phyloP scores from a whole-genome alignment of 1,140 invertebrate species.

The Pteromalus puparum region DNA sequence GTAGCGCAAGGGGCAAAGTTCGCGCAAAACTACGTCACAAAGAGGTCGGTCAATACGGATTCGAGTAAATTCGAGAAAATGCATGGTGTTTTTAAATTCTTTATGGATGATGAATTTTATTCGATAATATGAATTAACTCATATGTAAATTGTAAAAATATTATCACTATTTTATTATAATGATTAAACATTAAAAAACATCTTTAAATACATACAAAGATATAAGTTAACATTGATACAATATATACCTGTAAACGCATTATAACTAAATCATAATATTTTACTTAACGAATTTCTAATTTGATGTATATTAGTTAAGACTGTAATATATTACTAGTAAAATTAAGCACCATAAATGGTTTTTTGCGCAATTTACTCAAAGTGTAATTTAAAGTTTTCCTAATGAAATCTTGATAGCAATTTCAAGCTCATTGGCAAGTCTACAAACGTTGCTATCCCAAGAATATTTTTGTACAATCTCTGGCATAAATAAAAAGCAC shows the following conservation, averaged over 20 bases:
- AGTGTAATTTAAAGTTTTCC: background rate
- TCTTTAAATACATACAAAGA: constrained; percentile 23
- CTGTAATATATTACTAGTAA: constrained; percentile 1
- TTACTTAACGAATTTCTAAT: background rate
- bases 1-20: background rate
- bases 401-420: background rate
- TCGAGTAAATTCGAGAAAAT: background rate
- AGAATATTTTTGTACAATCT: constrained; percentile 37
- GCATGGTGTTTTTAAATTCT: background rate
- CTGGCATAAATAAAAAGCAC: constrained; percentile 51
- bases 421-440: constrained; percentile 10
- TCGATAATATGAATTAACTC: background rate
- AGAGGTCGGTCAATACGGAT: background rate
- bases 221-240: constrained; percentile 1
- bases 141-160: constrained; percentile 13
- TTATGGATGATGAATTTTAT: background rate
- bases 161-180: constrained; percentile 34
- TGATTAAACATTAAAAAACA: constrained; percentile 24
- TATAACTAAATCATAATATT: background rate
- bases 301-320: background rate
- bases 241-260: background rate
- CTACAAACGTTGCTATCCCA: background rate
- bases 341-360: background rate
- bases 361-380: no score
- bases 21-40: background rate